Base-by-base conservation (phyloP, 2,888 invertebrate species). In the Dasysyrphus tricinctus region DNA sequence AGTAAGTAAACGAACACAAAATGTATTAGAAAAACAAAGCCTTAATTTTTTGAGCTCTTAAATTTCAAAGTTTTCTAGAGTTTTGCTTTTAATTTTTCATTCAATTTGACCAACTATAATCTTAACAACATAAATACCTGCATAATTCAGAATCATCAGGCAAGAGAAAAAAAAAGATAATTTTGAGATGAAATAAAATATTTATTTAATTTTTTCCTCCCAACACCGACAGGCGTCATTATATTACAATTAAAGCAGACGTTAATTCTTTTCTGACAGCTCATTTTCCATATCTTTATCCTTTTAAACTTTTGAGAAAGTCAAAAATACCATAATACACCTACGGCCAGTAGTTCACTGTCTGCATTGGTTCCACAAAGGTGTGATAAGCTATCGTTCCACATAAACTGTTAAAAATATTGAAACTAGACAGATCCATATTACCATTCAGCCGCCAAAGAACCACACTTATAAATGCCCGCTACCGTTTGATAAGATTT, bases 401-500 rank as follows among this genome's bases (percentile, higher is more conserved):
- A 42, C 49, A 80, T 72, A 72, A 72, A 70, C 78, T 51, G 8
- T 63, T 44, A 61, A 61, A 77, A 77, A 72, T 75, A 76, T 76
- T 47, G 51, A 63, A 69, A 69, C 56, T 47, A 32, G 61, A 24
- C 34, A 61, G 44, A 61, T 65, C 32, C 42, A 39, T 51, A 81
- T 81, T 70, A 59, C 39, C 11, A 77, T 72, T 51, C 5, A 34
- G 8, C 83, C 83, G 83, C 63, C 79, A 79, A 81, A 81, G 81
- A 81, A 65, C 29, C 29, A 47, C 73, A 78, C 59, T 83, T 84
- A 75, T 49, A 34, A 75, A 84, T 63, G 70, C 70, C 84, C 61
- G 80, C 84, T 84, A 84, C 80, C 76, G 76, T 65, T 65, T 75
- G 80, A 67, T 84, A 76, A 76, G 44, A 32, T 39, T 59, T 34